Percentiles rank a stretch among this genome's conserved stretches.
Conservation (phyloP, 2,113 vertebrate genomes). For the Sarotherodon lohbergeri region DNA sequence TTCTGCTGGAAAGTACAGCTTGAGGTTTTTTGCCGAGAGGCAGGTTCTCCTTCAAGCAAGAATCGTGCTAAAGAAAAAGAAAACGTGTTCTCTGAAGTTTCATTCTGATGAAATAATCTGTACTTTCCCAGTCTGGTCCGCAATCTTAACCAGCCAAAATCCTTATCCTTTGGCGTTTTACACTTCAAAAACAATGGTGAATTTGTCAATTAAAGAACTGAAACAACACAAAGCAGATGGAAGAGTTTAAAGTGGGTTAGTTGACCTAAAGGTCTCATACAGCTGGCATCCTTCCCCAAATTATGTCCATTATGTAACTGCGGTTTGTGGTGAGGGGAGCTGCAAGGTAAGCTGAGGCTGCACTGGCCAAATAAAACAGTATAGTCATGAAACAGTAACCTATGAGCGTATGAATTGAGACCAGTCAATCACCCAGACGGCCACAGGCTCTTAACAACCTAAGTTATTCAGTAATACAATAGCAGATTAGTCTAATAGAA, state of each 20-base stretch:
- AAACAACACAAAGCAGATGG: not conserved
- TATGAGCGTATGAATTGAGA: conserved; percentile 10
- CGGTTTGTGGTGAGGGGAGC: conserved; percentile 15
- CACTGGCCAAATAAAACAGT: not conserved
- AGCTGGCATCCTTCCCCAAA: not conserved
- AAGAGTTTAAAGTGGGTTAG: not conserved
- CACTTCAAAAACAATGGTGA: not conserved
- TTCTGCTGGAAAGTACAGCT: conserved; percentile 17
- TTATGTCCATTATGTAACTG: conserved; percentile 28
- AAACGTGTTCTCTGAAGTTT: not conserved
- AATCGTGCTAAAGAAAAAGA: not conserved
- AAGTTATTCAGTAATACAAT: not conserved
- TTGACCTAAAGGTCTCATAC: not conserved
- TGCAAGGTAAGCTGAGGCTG: conserved; percentile 3
- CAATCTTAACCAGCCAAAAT: not conserved
- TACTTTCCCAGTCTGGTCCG: not conserved
- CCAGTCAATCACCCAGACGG: not conserved
- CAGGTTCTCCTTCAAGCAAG: not conserved
- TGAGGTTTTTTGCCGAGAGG: not conserved
- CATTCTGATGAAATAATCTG: not conserved
- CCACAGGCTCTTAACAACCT: not conserved
- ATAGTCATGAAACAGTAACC: conserved; percentile 18
- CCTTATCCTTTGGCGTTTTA: not conserved
- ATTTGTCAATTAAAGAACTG: not conserved
- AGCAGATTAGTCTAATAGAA: not conserved